Evolutionary conservation across 2,113 vertebrate genomes (phyloP).

Genomic region (Oplegnathus fasciatus): DNA sequence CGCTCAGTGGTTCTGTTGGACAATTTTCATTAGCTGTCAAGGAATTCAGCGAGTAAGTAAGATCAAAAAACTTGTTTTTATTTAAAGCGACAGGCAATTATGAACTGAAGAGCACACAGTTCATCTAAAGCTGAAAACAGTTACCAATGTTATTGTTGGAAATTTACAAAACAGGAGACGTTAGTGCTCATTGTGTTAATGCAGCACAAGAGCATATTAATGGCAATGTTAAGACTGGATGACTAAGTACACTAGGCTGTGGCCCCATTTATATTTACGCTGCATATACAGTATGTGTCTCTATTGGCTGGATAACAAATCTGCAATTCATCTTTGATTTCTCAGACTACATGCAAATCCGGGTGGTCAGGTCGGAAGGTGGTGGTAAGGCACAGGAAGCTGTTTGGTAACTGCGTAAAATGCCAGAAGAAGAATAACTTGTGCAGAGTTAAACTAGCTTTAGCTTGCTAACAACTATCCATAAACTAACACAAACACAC

Average conservation of each 20-base stretch:
- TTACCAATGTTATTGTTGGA: not conserved
- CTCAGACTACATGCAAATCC: too few relatives aligned
- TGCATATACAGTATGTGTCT: not conserved
- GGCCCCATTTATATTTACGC: not conserved
- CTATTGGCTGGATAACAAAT: too few relatives aligned
- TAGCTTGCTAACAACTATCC: too few relatives aligned
- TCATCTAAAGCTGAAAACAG: not conserved
- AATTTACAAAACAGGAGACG: conserved; percentile 11
- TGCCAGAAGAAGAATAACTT: too few relatives aligned
- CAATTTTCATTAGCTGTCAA: conserved; percentile 54
- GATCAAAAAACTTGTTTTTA: conserved; percentile 26
- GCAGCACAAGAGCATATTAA: not conserved
- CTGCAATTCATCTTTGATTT: too few relatives aligned
- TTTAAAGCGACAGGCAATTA: conserved; percentile 25
- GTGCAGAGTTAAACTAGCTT: too few relatives aligned
- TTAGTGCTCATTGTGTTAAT: not conserved
- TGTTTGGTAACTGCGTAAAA: too few relatives aligned
- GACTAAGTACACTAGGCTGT: not conserved
- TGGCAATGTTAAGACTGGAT: not conserved
- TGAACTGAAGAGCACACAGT: not conserved
- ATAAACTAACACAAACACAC: too few relatives aligned
- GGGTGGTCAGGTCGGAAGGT: too few relatives aligned
- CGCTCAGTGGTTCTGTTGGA: conserved; percentile 35
- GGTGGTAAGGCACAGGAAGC: too few relatives aligned
- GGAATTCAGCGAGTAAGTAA: conserved; percentile 34